Evolutionary conservation across 2,888 invertebrate genomes (phyloP).

Genomic region (Chirona hameri): DNA sequence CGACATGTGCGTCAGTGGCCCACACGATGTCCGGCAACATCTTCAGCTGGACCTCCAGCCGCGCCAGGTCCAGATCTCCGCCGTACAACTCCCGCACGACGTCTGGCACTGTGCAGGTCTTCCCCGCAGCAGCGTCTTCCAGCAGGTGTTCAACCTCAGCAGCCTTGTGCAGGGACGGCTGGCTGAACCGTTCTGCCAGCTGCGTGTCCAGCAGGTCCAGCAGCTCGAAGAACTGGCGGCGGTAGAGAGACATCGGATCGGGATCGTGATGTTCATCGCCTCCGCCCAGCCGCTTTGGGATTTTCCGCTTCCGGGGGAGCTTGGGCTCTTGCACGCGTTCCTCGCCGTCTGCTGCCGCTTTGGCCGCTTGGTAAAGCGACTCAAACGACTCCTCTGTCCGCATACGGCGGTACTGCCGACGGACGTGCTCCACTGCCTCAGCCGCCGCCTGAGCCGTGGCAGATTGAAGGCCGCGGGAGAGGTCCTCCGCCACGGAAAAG

Average conservation of each 20-base stretch:
- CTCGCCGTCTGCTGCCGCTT: neutral
- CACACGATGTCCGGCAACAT: neutral
- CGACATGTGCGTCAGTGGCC: neutral
- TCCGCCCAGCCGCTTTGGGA: neutral
- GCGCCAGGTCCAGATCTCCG: too few species aligned
- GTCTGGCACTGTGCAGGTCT: neutral
- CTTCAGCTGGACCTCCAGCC: too few species aligned
- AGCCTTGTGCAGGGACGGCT: neutral
- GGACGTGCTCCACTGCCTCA: neutral
- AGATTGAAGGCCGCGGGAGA: neutral
- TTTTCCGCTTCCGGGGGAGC: neutral
- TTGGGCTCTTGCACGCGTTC: neutral
- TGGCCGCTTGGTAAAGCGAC: neutral
- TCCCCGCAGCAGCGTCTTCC: neutral
- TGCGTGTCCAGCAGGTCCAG: neutral
- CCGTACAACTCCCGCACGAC: neutral
- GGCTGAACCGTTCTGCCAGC: neutral
- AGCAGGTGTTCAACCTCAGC: neutral
- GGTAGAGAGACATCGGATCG: neutral
- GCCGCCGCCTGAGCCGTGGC: neutral
- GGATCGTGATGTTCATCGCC: neutral
- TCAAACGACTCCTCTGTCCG: neutral
- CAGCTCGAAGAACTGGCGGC: neutral
- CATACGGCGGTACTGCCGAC: neutral
- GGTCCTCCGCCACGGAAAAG: neutral